These are phyloP conservation scores for Stenotaenia linearis DNA, from an alignment of 2,888 invertebrate genomes.

Conservation along the genomic window DNA sequence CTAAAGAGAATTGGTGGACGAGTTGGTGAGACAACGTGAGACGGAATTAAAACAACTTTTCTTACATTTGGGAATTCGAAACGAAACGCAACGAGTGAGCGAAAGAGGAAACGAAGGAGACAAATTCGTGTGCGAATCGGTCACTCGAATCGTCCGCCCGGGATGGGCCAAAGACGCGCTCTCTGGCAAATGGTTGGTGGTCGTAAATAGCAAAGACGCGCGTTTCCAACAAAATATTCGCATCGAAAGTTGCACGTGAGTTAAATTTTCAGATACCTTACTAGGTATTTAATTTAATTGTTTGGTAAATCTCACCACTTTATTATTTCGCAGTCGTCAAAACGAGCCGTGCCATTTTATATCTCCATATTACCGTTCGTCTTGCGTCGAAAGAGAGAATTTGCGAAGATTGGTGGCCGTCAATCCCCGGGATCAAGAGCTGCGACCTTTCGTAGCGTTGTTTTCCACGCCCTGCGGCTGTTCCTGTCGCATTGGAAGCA, in stretches of 20 bases:
- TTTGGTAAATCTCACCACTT: neutral
- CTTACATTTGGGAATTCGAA: neutral
- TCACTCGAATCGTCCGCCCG: conserved; percentile 31
- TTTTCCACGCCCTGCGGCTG: conserved; percentile 42
- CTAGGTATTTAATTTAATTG: too few species aligned
- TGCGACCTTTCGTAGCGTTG: conserved; percentile 39
- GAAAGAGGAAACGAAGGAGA: neutral
- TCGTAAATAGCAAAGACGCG: conserved; percentile 58
- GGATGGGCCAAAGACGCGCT: conserved; percentile 42
- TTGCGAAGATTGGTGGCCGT: conserved; percentile 40
- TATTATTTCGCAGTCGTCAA: conserved; percentile 37
- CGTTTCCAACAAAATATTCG: conserved; percentile 64
- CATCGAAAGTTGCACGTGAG: conserved; percentile 68
- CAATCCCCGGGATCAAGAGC: conserved; percentile 39
- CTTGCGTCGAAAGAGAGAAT: conserved; percentile 40
- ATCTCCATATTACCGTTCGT: conserved; percentile 40
- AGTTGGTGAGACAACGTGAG: neutral
- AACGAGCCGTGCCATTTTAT: conserved; percentile 41
- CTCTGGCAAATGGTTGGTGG: conserved; percentile 59
- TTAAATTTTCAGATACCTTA: conserved; percentile 40
- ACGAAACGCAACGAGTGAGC: neutral
- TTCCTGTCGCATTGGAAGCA: conserved; percentile 39
- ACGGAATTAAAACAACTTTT: neutral
- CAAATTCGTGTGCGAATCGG: conserved; percentile 34
- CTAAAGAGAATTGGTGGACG: neutral